phyloP scores from a whole-genome alignment of 2,888 invertebrate genomes.

The Amphipoea oculea region DNA sequence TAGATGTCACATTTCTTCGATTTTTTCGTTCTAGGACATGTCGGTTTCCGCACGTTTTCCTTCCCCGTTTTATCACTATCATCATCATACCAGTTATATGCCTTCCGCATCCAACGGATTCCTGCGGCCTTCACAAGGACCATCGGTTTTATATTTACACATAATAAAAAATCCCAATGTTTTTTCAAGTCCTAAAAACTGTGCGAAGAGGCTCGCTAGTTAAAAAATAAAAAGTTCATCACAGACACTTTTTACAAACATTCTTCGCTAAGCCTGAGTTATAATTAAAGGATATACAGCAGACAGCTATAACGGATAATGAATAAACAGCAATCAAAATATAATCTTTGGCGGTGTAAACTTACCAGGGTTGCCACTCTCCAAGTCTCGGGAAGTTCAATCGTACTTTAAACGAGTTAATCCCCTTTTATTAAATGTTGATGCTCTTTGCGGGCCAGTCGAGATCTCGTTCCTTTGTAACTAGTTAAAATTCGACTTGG shows the following conservation, averaged over 20 bases:
- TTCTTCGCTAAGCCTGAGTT: conserved; percentile 44
- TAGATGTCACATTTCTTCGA: no score
- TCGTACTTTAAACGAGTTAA: conserved; percentile 89
- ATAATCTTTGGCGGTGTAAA: conserved; percentile 71
- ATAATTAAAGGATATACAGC: conserved; percentile 65
- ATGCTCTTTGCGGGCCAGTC: conserved; percentile 79
- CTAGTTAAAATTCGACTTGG: conserved; percentile 63
- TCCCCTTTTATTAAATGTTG: conserved; percentile 88
- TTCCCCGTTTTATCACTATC: no score
- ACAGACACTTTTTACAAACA: neutral
- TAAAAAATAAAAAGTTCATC: neutral
- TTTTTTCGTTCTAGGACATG: no score
- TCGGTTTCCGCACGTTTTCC: no score
- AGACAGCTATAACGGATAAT: conserved; percentile 65
- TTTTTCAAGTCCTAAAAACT: neutral
- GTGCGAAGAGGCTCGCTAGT: neutral
- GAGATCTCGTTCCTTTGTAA: conserved; percentile 79
- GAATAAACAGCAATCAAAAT: conserved; percentile 76
- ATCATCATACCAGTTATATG: no score
- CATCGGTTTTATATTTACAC: neutral
- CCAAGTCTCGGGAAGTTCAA: conserved; percentile 81
- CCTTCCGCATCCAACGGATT: no score
- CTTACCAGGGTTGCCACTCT: conserved; percentile 74
- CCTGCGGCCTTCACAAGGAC: no score
- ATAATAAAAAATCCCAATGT: neutral